Conservation (phyloP, 2,888 invertebrate species). For the Plutella xylostella region DNA sequence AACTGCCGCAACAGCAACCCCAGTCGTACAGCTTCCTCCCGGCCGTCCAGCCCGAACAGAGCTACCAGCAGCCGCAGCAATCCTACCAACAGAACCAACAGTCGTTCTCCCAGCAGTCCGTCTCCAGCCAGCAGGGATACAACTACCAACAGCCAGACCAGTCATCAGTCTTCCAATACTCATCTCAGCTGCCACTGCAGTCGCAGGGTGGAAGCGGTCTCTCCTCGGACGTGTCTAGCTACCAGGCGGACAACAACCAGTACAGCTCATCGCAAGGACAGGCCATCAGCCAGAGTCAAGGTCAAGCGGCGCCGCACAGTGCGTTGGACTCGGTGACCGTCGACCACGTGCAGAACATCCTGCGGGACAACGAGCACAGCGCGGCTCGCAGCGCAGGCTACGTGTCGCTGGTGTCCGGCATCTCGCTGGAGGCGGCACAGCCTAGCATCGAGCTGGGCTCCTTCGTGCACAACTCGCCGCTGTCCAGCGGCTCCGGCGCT, state of each 20-base stretch:
- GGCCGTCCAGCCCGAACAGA: too few species aligned
- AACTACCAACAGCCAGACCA: conserved; percentile 23
- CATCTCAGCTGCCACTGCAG: conserved; percentile 27
- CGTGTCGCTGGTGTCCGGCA: conserved; percentile 49
- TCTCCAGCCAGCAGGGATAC: conserved; percentile 20
- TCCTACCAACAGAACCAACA: background rate
- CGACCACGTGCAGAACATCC: conserved; percentile 44
- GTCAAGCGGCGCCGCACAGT: conserved; percentile 17
- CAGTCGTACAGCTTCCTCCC: too few species aligned
- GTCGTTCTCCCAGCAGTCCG: background rate
- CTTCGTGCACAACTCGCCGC: conserved; percentile 47
- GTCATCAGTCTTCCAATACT: conserved; percentile 12
- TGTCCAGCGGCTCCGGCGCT: background rate
- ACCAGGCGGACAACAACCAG: conserved; percentile 50
- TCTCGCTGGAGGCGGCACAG: conserved; percentile 46
- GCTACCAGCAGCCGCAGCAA: background rate
- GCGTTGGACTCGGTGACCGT: conserved; percentile 47
- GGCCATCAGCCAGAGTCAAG: conserved; percentile 16
- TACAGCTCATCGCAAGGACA: conserved; percentile 33
- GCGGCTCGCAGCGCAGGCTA: conserved; percentile 51
- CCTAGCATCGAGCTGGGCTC: conserved; percentile 58
- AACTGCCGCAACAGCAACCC: conserved; percentile 11
- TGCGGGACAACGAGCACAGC: conserved; percentile 50
- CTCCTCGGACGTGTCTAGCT: conserved; percentile 34
- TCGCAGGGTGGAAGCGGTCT: conserved; percentile 24